Conservation (phyloP, 1,140 invertebrate genomes). For the Caerostris darwini region DNA sequence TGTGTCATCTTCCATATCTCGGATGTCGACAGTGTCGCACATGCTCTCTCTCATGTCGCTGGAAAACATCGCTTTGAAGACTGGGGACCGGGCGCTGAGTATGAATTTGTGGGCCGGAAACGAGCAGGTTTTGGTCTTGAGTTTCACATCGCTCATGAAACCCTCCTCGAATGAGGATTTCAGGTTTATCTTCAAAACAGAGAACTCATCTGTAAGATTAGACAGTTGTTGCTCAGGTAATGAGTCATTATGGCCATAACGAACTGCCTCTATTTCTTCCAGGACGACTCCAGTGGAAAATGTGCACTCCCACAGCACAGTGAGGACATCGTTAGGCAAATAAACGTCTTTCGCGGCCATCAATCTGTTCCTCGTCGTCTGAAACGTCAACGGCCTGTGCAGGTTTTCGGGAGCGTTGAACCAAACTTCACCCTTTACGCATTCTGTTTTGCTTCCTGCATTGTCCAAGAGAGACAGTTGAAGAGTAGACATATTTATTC, state of each 20-base stretch:
- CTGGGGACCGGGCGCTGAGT: constrained; percentile 81
- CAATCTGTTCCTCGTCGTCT: neutral
- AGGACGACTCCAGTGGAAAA: neutral
- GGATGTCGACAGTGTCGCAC: neutral
- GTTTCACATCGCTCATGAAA: constrained; percentile 79
- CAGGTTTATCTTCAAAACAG: neutral
- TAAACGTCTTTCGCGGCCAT: neutral
- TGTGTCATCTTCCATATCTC: neutral
- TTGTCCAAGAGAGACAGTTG: too few relatives aligned
- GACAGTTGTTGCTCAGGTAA: neutral
- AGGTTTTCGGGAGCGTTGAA: neutral
- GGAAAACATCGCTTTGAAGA: constrained; percentile 81
- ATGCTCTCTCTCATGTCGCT: constrained; percentile 70
- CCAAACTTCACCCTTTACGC: neutral
- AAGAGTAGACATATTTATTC: too few relatives aligned
- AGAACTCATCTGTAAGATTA: too few relatives aligned
- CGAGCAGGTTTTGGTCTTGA: constrained; percentile 78
- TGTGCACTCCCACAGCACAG: neutral
- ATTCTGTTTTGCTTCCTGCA: neutral
- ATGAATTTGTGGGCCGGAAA: constrained; percentile 80
- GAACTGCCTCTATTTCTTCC: neutral
- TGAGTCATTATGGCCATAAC: neutral
- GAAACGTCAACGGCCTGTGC: neutral
- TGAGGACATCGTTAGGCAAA: neutral
- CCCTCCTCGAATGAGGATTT: too few relatives aligned